Evolutionary conservation across 2,113 vertebrate genomes (phyloP).

Genomic region (Ptilorrhoa leucosticta): DNA sequence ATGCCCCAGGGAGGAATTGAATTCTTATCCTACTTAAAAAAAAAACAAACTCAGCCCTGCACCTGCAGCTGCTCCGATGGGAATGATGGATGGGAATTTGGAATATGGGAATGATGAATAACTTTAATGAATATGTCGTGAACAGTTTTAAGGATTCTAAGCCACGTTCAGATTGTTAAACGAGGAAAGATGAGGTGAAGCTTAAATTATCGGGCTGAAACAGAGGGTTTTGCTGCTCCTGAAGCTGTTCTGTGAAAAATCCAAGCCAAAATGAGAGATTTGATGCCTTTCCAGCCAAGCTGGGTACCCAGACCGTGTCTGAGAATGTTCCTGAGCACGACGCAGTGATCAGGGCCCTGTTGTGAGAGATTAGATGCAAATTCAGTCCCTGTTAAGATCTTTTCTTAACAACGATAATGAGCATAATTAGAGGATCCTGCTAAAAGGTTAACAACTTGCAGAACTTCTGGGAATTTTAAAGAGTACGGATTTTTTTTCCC

Average conservation of each 20-base stretch:
- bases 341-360: rapidly evolving
- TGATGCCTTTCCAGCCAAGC: not conserved
- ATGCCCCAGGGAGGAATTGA: not conserved
- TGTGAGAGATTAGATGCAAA: not conserved
- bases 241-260: not conserved
- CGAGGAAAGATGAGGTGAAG: not conserved
- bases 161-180: not conserved
- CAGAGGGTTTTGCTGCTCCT: not conserved
- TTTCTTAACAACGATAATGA: not conserved
- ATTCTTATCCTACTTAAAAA: not conserved
- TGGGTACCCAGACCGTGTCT: rapidly evolving
- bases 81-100: not conserved
- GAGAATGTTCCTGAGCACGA: not conserved
- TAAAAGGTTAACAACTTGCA: not conserved
- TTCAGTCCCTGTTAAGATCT: not conserved
- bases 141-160: not conserved
- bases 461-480: not conserved
- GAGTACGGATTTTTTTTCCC: rapidly evolving
- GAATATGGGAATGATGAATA: not conserved
- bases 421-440: not conserved
- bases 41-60: not conserved
- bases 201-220: not conserved
- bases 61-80: not conserved
- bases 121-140: not conserved
- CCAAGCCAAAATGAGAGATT: not conserved